Evolutionary conservation across 2,888 invertebrate genomes (phyloP).

Genomic region (Leptopterna dolabrata): DNA sequence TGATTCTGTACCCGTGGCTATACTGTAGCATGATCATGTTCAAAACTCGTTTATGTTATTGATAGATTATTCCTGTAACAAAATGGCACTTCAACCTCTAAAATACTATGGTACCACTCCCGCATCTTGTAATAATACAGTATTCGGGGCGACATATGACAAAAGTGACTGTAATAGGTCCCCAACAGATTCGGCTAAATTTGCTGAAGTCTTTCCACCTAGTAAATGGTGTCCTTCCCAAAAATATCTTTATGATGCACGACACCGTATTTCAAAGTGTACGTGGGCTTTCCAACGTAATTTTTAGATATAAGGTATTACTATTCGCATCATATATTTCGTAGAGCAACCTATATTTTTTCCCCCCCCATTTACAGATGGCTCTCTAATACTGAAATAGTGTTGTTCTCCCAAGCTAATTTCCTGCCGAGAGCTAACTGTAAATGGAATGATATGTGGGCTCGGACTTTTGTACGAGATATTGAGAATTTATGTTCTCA

Average conservation of each 20-base stretch:
- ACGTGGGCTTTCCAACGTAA: neutral
- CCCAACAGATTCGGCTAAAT: no score
- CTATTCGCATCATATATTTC: neutral
- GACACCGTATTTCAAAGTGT: neutral
- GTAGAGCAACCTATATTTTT: neutral
- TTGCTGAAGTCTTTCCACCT: no score
- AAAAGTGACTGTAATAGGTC: no score
- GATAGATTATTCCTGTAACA: no score
- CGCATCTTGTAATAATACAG: no score
- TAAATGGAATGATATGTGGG: constrained; percentile 41
- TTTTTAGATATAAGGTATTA: neutral
- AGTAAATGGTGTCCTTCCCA: no score
- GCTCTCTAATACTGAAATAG: constrained; percentile 16
- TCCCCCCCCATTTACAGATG: neutral
- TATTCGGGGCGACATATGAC: no score
- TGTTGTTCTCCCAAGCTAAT: neutral
- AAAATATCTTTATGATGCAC: neutral
- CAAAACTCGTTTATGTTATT: no score
- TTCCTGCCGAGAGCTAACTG: constrained; percentile 34
- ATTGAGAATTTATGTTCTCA: constrained; percentile 32
- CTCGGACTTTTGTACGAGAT: constrained; percentile 20
- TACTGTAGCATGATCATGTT: no score
- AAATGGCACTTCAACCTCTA: no score
- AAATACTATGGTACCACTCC: no score
- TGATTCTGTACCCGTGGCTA: no score